phyloP scores from a whole-genome alignment of 2,113 vertebrate genomes.

The Engystomops pustulosus region DNA sequence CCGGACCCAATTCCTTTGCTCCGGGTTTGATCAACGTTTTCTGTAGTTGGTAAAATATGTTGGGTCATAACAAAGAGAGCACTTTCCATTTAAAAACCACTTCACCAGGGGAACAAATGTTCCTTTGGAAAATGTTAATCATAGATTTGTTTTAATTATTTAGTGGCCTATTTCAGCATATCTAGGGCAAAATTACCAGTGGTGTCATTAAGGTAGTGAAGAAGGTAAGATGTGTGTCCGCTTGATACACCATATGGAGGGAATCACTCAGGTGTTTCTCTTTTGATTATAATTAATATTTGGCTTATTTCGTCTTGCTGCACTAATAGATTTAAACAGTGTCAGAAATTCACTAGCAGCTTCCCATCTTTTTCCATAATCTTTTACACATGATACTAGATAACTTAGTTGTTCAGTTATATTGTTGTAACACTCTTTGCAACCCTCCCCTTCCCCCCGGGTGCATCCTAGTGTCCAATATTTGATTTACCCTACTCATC shows the following conservation, averaged over 20 bases:
- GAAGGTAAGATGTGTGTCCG: background rate
- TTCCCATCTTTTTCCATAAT: background rate
- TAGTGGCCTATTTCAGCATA: slow-evolving; percentile 38
- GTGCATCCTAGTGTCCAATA: too few species aligned
- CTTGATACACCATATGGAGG: too few species aligned
- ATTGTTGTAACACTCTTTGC: too few species aligned
- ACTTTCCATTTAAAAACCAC: slow-evolving; percentile 36
- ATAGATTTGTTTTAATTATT: slow-evolving; percentile 46
- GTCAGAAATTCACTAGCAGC: background rate
- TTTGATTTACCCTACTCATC: too few species aligned
- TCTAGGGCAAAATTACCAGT: slow-evolving; percentile 36
- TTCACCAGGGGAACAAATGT: slow-evolving; percentile 24
- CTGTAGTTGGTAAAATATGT: background rate
- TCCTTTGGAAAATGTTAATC: slow-evolving; percentile 41
- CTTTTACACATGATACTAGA: background rate
- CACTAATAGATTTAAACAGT: background rate
- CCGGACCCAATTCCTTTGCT: background rate
- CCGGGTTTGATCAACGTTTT: background rate
- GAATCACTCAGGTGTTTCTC: too few species aligned
- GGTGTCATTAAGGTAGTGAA: background rate
- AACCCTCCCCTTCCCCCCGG: too few species aligned
- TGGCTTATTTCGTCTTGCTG: background rate
- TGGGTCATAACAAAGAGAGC: background rate
- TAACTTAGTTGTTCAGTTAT: too few species aligned
- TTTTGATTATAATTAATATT: too few species aligned